Conservation (phyloP, 2,113 vertebrate genomes). For the Axis porcinus region DNA sequence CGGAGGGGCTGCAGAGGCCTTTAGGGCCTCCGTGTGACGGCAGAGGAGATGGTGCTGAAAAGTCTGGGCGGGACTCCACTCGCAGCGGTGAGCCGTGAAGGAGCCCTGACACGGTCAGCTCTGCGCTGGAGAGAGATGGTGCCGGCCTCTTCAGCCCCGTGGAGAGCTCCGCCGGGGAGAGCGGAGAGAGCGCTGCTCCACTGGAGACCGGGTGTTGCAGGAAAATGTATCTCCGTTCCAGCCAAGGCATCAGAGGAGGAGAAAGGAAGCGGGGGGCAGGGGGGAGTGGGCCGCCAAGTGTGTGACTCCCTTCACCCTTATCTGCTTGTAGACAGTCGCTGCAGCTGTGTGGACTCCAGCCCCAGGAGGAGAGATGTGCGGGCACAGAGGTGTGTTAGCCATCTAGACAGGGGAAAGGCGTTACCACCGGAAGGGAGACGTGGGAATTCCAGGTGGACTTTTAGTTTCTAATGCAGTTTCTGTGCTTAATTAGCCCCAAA, state of each 20-base stretch:
- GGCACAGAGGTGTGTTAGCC: background rate
- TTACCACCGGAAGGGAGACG: background rate
- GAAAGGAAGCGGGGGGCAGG: background rate
- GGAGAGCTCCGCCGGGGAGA: background rate
- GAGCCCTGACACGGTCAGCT: background rate
- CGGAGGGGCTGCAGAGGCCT: background rate
- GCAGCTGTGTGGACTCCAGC: background rate
- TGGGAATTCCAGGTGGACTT: slow-evolving; percentile 18
- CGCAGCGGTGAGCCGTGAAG: background rate
- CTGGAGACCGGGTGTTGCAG: background rate
- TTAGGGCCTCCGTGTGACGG: background rate
- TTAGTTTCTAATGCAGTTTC: background rate
- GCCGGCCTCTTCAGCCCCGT: background rate
- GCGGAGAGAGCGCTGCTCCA: background rate
- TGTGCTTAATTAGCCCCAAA: slow-evolving; percentile 25
- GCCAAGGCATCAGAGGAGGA: slow-evolving; percentile 9
- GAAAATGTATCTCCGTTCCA: slow-evolving; percentile 9
- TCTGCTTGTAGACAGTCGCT: background rate
- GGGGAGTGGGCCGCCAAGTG: background rate
- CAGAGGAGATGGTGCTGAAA: background rate
- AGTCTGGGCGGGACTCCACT: background rate
- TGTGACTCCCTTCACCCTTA: background rate
- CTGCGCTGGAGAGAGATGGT: background rate
- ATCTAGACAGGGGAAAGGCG: background rate
- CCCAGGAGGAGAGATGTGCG: background rate